Evolutionary conservation across 2,888 invertebrate genomes (phyloP).

Genomic region (Orthosia gracilis): DNA sequence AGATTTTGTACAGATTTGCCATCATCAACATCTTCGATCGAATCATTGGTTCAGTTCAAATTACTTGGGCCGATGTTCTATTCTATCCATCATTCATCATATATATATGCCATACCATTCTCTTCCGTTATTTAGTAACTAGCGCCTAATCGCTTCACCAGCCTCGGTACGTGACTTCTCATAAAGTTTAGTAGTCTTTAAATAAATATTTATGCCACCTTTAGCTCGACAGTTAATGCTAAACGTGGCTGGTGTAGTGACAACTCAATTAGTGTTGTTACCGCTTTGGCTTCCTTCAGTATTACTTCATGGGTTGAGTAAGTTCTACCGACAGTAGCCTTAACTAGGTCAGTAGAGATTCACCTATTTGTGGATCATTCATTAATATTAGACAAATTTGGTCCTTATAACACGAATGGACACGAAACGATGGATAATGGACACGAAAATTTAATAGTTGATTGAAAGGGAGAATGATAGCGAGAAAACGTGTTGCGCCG

Average conservation of each 20-base stretch:
- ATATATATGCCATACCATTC: background rate
- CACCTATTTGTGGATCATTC: background rate
- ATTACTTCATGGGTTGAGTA: constrained; percentile 31
- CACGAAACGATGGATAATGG: too few species aligned
- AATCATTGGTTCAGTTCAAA: background rate
- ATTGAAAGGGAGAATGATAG: too few species aligned
- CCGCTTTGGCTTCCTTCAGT: constrained; percentile 43
- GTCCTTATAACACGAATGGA: too few species aligned
- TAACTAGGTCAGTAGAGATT: constrained; percentile 17
- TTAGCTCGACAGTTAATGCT: constrained; percentile 40
- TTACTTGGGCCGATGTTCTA: background rate
- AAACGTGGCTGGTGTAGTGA: constrained; percentile 43
- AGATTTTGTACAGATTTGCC: background rate
- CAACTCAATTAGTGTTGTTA: constrained; percentile 60
- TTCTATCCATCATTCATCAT: background rate
- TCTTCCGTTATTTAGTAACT: constrained; percentile 20
- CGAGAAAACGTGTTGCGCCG: too few species aligned
- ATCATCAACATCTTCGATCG: background rate
- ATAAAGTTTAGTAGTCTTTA: constrained; percentile 29
- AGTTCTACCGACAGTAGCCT: constrained; percentile 11
- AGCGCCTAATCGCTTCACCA: constrained; percentile 27
- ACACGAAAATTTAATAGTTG: too few species aligned
- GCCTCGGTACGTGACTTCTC: constrained; percentile 45
- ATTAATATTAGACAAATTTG: too few species aligned
- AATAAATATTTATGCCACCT: constrained; percentile 51